Base-by-base conservation (phyloP, 2,888 invertebrate genomes). In the Hemistola chrysoprasaria region DNA sequence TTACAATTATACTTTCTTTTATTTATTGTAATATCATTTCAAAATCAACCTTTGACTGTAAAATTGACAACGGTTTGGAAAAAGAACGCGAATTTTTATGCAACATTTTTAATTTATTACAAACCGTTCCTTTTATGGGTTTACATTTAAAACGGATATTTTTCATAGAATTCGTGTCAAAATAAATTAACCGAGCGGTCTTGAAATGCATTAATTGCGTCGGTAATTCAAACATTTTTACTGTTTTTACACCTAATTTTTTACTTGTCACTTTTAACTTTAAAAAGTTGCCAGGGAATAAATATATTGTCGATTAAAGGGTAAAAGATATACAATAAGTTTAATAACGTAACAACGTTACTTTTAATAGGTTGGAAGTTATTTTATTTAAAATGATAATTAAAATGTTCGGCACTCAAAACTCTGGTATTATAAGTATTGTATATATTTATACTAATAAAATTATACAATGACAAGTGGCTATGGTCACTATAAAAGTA, bases 51-150 rank as follows among this genome's bases (percentile, higher is more conserved):
- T 33, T 43, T 33, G 22, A 29, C 32, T 33, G 33, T 36, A 6
- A 31, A 31, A 35, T 29, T 10, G 30, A 24, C 21, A 8, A 22
- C 4, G 11, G 8, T n/a, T 32, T 29, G 8, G 22, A 37, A 37
- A 37, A 42, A 6, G 7, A 41, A 32, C 44, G 48, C 33, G 55
- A 42, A 48, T 52, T 55, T 52, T 43, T 25, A 45, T 38, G 52
- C 50, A 35, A 49, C 59, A 55, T 58, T 61, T 60, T 60, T 42
- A 46, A 61, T 54, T 48, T 37, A 37, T 30, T 37, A 36, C 36
- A 28, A 40, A 42, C 46, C 32, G 31, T 31, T 11, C 59, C 55
- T 28, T 50, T 16, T 52, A 58, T 38, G 59, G 62, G 25, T 32
- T 59, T 45, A 41, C 21, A 30, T 47, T 47, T 42, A 22, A 45